Conservation (phyloP, 2,888 invertebrate genomes). For the Aquatica leii region DNA sequence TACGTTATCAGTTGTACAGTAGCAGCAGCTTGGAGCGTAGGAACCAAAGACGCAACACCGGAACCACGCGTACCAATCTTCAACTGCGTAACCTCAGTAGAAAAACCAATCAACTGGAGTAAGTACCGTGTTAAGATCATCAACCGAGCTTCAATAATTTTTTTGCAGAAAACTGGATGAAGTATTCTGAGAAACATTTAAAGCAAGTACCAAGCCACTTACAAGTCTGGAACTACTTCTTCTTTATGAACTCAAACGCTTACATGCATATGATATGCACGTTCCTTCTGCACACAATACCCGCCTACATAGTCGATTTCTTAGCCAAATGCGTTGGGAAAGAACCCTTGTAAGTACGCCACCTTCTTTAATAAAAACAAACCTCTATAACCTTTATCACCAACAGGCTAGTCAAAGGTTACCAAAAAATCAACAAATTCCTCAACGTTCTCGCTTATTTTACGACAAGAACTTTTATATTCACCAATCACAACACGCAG, state of each 20-base stretch:
- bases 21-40: conserved; percentile 65
- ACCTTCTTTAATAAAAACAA: neutral
- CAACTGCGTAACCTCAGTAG: conserved; percentile 30
- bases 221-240: conserved; percentile 62
- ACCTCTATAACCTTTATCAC: neutral
- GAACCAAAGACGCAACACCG: conserved; percentile 11
- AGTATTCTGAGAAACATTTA: conserved; percentile 63
- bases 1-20: conserved; percentile 69
- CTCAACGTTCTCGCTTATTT: conserved; percentile 79
- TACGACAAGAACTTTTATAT: conserved; percentile 69
- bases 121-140: too few relatives aligned
- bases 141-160: too few relatives aligned
- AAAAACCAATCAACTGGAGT: conserved; percentile 44
- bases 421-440: conserved; percentile 82
- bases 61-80: conserved; percentile 16
- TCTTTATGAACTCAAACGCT: conserved; percentile 49
- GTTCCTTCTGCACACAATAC: conserved; percentile 68
- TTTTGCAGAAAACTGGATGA: conserved; percentile 77
- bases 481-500: conserved; percentile 63
- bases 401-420: conserved; percentile 77
- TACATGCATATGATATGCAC: conserved; percentile 59
- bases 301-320: conserved; percentile 68
- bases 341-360: conserved; percentile 61
- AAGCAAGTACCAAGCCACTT: conserved; percentile 63
- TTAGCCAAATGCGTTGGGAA: conserved; percentile 59